These are phyloP conservation scores for Polyergus mexicanus DNA, from an alignment of 1,140 invertebrate genomes.

Conservation along the genomic window DNA sequence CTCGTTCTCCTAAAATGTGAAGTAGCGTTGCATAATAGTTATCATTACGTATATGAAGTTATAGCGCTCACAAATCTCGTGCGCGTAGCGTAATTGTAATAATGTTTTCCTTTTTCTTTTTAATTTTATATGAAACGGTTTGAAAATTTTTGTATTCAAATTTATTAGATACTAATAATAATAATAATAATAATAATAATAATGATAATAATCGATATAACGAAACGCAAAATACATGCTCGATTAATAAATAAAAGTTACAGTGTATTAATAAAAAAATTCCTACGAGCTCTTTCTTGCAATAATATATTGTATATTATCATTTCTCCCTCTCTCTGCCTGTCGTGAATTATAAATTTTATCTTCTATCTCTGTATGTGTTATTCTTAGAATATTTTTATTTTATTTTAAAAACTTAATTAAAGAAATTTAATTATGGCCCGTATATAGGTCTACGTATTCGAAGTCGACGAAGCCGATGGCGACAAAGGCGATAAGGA, in stretches of 20 bases:
- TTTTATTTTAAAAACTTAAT: slow-evolving; percentile 7
- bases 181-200: not conserved
- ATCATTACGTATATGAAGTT: not conserved
- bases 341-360: slow-evolving; percentile 10
- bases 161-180: not conserved
- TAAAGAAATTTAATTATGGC: slow-evolving; percentile 2
- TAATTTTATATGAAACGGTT: not conserved
- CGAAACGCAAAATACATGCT: not conserved
- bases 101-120: not conserved
- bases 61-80: not conserved
- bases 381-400: not conserved
- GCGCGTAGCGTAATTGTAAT: not conserved
- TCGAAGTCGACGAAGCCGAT: slow-evolving; percentile 81
- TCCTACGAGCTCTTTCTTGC: not conserved
- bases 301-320: not conserved
- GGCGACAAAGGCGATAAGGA: slow-evolving; percentile 81
- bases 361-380: not conserved
- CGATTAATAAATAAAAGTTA: not conserved
- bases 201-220: not conserved
- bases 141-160: not conserved
- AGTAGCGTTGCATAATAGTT: slow-evolving; percentile 39
- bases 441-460: slow-evolving; percentile 79
- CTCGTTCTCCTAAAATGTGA: slow-evolving; percentile 13
- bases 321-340: slow-evolving; percentile 37
- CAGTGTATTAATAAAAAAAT: not conserved